A percentile compares a stretch with the other conserved stretches of the same genome.
These are phyloP conservation scores for Panonychus citri DNA, from an alignment of 1,140 invertebrate genomes.

Conservation along the genomic window DNA sequence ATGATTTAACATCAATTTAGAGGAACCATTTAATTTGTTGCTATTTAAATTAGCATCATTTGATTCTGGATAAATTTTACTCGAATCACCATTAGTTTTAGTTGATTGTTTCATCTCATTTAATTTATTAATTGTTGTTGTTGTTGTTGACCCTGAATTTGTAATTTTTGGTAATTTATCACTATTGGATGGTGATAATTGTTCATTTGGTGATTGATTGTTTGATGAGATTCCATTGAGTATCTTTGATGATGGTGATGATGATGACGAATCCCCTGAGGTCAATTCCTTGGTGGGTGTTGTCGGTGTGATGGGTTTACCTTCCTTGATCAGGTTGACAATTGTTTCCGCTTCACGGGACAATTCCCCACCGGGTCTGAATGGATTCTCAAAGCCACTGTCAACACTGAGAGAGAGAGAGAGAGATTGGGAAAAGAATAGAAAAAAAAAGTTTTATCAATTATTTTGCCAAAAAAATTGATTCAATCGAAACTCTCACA, in stretches of 20 bases:
- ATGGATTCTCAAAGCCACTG: constrained; percentile 73
- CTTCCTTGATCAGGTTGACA: constrained; percentile 72
- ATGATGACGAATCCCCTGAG: not conserved
- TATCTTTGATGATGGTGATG: not conserved
- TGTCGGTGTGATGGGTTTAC: constrained; percentile 42
- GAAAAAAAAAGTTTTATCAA: too few relatives aligned
- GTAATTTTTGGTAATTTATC: too few relatives aligned
- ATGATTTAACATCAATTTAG: not conserved
- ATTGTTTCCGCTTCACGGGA: constrained; percentile 86
- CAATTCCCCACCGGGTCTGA: constrained; percentile 79
- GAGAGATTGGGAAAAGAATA: too few relatives aligned
- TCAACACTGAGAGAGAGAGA: too few relatives aligned
- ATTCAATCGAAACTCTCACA: too few relatives aligned
- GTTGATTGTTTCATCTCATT: too few relatives aligned
- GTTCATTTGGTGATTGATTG: not conserved
- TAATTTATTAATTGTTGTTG: too few relatives aligned
- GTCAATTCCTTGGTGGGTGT: not conserved
- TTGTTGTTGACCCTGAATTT: too few relatives aligned
- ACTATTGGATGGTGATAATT: too few relatives aligned
- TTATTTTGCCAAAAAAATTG: too few relatives aligned
- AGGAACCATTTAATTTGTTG: not conserved
- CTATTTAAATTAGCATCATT: not conserved
- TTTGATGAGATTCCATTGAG: not conserved
- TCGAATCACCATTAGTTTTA: not conserved
- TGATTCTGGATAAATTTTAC: not conserved